Evolutionary conservation across 2,797 vertebrate species (phyloP).

Genomic region (Acomys russatus): DNA sequence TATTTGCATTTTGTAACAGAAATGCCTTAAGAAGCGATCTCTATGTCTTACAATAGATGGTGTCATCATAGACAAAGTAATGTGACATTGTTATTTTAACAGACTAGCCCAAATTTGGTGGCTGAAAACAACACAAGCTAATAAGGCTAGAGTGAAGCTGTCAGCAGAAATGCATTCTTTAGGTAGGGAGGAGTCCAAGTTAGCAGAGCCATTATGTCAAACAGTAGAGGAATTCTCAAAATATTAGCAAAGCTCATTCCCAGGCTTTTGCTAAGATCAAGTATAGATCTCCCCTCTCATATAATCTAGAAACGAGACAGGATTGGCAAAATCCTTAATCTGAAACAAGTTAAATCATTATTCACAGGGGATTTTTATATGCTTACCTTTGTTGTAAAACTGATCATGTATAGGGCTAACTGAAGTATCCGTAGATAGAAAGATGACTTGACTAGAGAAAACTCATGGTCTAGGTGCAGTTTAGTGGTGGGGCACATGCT

Average conservation of each 20-base stretch:
- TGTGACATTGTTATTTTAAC: neutral
- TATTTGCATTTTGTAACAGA: conserved; percentile 12
- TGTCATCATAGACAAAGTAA: neutral
- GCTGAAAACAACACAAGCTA: neutral
- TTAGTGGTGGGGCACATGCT: neutral
- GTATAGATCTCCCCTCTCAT: neutral
- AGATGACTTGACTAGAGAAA: neutral
- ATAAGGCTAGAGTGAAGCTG: neutral
- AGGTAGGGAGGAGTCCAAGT: neutral
- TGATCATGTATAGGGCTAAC: neutral
- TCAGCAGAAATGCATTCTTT: neutral
- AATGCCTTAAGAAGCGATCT: conserved; percentile 7
- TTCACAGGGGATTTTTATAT: too few species aligned
- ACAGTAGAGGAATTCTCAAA: neutral
- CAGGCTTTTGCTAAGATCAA: neutral
- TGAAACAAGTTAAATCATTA: neutral
- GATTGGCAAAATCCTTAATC: neutral
- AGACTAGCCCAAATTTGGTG: neutral
- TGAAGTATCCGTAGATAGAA: neutral
- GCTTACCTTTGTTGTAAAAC: neutral
- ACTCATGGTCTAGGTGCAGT: neutral
- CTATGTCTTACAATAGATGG: neutral
- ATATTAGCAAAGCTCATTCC: neutral
- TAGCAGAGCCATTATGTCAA: neutral
- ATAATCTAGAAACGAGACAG: neutral